A percentile compares a stretch with the other conserved stretches of the same genome.
Evolutionary conservation across 2,797 vertebrate species (phyloP).

Genomic region (Chromis chromis): DNA sequence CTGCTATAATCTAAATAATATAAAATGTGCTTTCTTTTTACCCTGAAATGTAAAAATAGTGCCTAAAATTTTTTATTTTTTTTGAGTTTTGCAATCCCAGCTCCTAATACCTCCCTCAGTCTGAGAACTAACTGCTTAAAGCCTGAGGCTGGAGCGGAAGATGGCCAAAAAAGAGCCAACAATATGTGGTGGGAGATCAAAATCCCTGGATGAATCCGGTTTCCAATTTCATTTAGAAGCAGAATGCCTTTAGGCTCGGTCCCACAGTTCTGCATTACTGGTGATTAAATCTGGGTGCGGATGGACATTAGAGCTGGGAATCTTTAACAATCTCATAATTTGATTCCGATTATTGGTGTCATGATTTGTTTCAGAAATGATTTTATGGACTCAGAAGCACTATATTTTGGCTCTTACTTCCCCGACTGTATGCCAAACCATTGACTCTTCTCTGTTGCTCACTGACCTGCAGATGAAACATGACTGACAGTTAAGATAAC

Average conservation of each 20-base stretch:
- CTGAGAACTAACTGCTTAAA: slow-evolving; percentile 31
- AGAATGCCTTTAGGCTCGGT: slow-evolving; percentile 32
- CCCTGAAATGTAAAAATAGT: slow-evolving; percentile 11
- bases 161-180: slow-evolving; percentile 57
- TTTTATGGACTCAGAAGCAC: neutral
- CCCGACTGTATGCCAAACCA: neutral
- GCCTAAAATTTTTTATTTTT: slow-evolving; percentile 8
- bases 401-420: neutral
- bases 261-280: slow-evolving; percentile 57
- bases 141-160: slow-evolving; percentile 46
- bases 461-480: neutral
- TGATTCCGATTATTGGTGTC: neutral
- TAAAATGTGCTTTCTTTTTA: slow-evolving; percentile 25
- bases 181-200: slow-evolving; percentile 57
- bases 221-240: slow-evolving; percentile 60
- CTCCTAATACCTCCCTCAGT: slow-evolving; percentile 25
- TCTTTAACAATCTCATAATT: neutral
- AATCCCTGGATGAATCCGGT: slow-evolving; percentile 53
- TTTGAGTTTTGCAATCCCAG: slow-evolving; percentile 34
- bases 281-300: slow-evolving; percentile 58
- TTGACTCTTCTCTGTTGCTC: neutral
- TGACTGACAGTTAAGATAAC: neutral
- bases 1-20: too few relatives aligned
- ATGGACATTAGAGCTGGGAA: slow-evolving; percentile 15
- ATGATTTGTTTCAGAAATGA: neutral